These are phyloP conservation scores for Trissonchulus latispiculum DNA, from an alignment of 2,888 invertebrate species.

Conservation along the genomic window DNA sequence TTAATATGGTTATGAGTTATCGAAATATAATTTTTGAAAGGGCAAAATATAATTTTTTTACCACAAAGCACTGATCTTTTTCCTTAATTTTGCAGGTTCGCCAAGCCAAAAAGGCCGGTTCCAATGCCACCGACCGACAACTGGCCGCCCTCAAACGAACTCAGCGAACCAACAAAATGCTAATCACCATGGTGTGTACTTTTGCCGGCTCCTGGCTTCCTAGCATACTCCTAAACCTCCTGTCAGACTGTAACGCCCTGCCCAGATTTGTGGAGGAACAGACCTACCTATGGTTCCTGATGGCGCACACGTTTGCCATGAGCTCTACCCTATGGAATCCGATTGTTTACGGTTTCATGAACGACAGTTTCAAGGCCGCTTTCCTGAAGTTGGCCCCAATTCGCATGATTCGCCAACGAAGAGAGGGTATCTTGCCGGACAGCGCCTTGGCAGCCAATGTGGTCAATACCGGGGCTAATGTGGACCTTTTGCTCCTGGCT, in stretches of 20 bases:
- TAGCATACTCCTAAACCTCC: constrained; percentile 2
- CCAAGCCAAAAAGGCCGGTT: background rate
- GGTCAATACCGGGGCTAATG: too few species aligned
- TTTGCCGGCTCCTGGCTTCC: constrained; percentile 9
- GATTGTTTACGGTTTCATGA: constrained; percentile 15
- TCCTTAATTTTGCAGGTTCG: too few species aligned
- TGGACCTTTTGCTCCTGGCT: too few species aligned
- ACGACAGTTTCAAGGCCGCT: background rate
- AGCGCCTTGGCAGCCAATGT: too few species aligned
- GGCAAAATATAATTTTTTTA: too few species aligned
- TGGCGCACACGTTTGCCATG: constrained; percentile 12
- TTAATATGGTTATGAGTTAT: too few species aligned
- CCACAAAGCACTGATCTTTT: too few species aligned
- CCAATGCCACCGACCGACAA: constrained; percentile 8
- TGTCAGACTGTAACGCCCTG: constrained; percentile 1
- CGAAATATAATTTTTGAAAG: too few species aligned
- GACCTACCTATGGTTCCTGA: constrained; percentile 7
- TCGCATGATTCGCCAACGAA: background rate
- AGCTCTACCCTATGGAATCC: constrained; percentile 16
- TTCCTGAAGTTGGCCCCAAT: background rate
- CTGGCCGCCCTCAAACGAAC: constrained; percentile 1
- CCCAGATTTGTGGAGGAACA: background rate
- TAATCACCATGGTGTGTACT: constrained; percentile 2
- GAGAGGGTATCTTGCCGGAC: too few species aligned
- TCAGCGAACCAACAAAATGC: constrained; percentile 15